Conservation (phyloP, 2,797 vertebrate species). For the Microchirus variegatus region DNA sequence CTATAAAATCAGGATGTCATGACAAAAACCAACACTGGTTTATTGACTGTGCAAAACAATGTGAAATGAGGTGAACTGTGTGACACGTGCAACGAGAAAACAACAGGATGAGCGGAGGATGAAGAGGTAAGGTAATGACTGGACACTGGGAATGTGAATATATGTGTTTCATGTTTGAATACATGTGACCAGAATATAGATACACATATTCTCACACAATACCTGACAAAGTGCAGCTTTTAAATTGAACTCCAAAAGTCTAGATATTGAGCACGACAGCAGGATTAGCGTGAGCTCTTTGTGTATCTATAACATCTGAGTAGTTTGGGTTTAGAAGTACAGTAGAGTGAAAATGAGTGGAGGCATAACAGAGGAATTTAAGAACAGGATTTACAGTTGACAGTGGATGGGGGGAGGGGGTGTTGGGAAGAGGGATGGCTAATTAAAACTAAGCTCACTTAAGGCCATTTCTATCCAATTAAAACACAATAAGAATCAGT, state of each 20-base stretch:
- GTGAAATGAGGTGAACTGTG: conserved; percentile 13
- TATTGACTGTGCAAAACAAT: conserved; percentile 9
- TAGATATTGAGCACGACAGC: not conserved
- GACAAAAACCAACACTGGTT: conserved; percentile 14
- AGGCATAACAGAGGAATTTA: conserved; percentile 62
- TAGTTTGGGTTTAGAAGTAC: not conserved
- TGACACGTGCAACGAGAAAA: conserved; percentile 20
- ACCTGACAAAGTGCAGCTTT: not conserved
- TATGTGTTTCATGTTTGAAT: not conserved
- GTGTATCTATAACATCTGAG: conserved; percentile 1
- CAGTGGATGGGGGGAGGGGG: conserved; percentile 57
- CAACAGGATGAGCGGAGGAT: conserved; percentile 13
- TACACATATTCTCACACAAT: conserved; percentile 19
- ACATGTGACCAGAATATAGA: conserved; percentile 11
- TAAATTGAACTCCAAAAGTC: not conserved
- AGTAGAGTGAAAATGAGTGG: conserved; percentile 47
- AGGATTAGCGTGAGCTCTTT: not conserved
- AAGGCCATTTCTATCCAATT: conserved; percentile 4
- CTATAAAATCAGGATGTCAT: conserved; percentile 11
- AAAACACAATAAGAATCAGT: not conserved
- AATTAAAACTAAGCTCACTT: conserved; percentile 20
- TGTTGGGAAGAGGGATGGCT: conserved; percentile 52
- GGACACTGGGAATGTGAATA: conserved; percentile 17
- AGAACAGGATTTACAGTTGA: conserved; percentile 61
- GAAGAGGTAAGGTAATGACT: conserved; percentile 5